Evolutionary conservation across 1,140 invertebrate species (phyloP), one percentile per base, ranked within the genome.

Genomic region (Papilio aristodemus): DNA sequence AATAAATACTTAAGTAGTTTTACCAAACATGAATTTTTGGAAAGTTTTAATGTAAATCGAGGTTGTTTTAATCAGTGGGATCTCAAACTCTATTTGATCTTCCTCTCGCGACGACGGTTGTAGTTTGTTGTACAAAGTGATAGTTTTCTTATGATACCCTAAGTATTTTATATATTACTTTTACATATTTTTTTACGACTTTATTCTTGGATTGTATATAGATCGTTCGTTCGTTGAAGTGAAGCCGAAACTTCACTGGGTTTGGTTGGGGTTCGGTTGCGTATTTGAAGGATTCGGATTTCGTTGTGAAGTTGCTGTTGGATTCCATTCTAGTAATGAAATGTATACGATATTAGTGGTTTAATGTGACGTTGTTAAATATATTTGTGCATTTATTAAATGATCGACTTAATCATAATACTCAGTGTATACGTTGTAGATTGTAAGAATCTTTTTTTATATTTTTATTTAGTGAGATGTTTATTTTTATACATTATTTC

Each of bases 91-190:
- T 71, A 74, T 58, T 70, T 68, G 80, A 83, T 91, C 84, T 88
- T 89, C 83, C 86, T 75, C 67, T 67, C 78, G 80, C 78, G 75
- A 78, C 83, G 86, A 80, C 86, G 84, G 78, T 73, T 83, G 77
- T 89, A 87, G 84, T 73, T 78, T 73, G 79, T 77, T 88, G 89
- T 91, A 91, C 84, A 91, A 91, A 89, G 89, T 91, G 89, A 91
- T 91, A 91, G 87, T 86, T 87, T 79, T 90, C 86, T 89, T 89
- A 89, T 87, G 89, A 87, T 87, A 85, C 71, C 74, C 75, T 89
- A 85, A 86, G 86, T 90, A 91, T 91, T 91, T 91, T 91, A 88
- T 91, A 91, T 81, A 87, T 91, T 91, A 83, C 79, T 89, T 87
- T 90, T 87, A 87, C 80, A 86, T 87, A 90, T 90, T 84, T 89